Evolutionary conservation across 2,797 vertebrate genomes (phyloP), one percentile per base, ranked within the genome.

Genomic region (Pseudomugil tenellus): DNA sequence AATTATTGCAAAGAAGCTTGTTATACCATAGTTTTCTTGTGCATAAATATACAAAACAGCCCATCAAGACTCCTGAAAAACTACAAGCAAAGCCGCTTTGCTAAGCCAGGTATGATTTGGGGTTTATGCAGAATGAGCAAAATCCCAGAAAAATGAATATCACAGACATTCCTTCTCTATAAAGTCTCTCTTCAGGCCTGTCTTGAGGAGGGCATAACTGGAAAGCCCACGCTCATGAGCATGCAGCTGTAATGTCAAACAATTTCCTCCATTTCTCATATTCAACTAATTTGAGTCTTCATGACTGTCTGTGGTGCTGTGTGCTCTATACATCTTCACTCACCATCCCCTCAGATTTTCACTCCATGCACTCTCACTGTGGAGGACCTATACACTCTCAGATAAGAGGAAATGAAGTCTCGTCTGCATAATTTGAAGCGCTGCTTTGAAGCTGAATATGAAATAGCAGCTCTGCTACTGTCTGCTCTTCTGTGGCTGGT

Each of bases 391-490:
- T 90, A 91, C 87, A 86, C 85, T 55, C 77, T 75, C 84, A 91
- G 91, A 93, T 91, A 91, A 93, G 92, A 93, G 91, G 87, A 92
- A 92, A 90, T 86, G 80, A 89, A 93, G 87, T 90, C 90, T 89
- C 71, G 87, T 90, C 85, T 79, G 80, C 90, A 90, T 88, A 90
- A 91, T 92, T 92, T 92, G 89, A 91, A 93, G 88, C 85, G 67
- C 77, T 76, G 85, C 92, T 93, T 93, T 92, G 90, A 92, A 92
- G 90, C 87, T 68, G 78, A 86, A 91, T 87, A 85, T 84, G 89
- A 89, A 93, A 90, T 84, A 85, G 90, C 79, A 51, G 74, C 73
- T 70, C 67, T 12, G 80, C 76, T 85, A 72, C 81, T 88, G 83
- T 89, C 77, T 81, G 81, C 84, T 89, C 74, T 76, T 90, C 86